Base-by-base conservation (phyloP, 2,113 vertebrate genomes). In the Corvus hawaiiensis region DNA sequence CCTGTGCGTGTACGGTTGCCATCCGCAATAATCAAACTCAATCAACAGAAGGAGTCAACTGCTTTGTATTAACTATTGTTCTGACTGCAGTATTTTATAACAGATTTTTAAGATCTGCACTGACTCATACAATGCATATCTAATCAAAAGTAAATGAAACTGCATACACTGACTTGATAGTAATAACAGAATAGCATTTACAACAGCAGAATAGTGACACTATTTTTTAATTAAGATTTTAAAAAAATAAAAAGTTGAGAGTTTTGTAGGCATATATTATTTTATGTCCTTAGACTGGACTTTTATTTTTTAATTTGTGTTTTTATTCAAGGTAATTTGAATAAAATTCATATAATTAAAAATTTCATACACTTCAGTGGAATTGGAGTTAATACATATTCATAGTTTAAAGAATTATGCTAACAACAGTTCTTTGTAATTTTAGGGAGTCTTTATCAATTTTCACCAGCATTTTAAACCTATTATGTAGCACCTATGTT, bases 111-210 rank as follows among this genome's bases (percentile, higher is more conserved):
- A 66, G 80, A 84, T 78, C 76, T 92, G 51, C 79, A 63, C 59
- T 93, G 87, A 92, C 68, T 84, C 62, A 94, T 30, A 49, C 41
- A 76, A 24, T 51, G 87, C 85, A 44, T 66, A 71, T 19, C 73
- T 63, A 66, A 52, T 96, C 79, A 92, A 79, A 94, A 94, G 37
- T 69, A 72, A 87, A 80, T 91, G 94, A 87, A 95, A 68, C 41
- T 51, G 7, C 58, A 19, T 66, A 77, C 0, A 2, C 32, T 83
- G 32, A 30, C 8, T 66, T 87, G 48, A 14, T 94, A 63, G 37
- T 92, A 78, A 78, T 76, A 91, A 33, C 78, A 85, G 81, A 76
- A 63, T 44, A 89, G 55, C 51, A 79, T 78, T 95, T 55, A 30
- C 28, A 4, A 33, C 27, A 59, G 85, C 62, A 73, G 88, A 81